phyloP scores from a whole-genome alignment of 2,888 invertebrate genomes.

The Tholera decimalis region DNA sequence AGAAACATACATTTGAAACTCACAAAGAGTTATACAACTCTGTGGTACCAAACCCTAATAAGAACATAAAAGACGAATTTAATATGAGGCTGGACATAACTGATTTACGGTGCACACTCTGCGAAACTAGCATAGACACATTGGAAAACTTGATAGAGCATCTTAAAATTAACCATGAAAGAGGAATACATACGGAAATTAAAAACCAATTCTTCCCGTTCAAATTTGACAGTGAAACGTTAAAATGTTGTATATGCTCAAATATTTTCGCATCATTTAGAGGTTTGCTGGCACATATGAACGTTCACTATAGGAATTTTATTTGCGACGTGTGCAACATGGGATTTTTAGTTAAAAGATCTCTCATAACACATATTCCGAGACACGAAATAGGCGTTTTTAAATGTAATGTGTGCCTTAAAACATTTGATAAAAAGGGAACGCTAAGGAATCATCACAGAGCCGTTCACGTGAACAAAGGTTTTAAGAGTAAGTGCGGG shows the following conservation, averaged over 20 bases:
- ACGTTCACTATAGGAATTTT: constrained; percentile 26
- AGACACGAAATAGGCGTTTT: constrained; percentile 3
- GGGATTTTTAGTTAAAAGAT: constrained; percentile 13
- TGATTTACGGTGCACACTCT: constrained; percentile 27
- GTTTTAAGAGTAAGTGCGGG: neutral
- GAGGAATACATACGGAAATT: constrained; percentile 66
- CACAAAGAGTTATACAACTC: constrained; percentile 50
- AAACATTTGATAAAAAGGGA: constrained; percentile 1
- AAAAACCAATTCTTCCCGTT: constrained; percentile 74
- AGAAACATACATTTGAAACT: constrained; percentile 65
- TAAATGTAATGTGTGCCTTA: constrained; percentile 14
- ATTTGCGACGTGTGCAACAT: constrained; percentile 21
- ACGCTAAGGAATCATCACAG: neutral
- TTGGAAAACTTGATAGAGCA: constrained; percentile 45
- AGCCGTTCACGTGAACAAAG: neutral
- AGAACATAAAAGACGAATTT: neutral
- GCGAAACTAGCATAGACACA: constrained; percentile 20
- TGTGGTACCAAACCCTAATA: neutral
- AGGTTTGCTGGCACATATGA: constrained; percentile 10
- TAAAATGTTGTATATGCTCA: constrained; percentile 25
- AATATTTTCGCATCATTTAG: constrained; percentile 6
- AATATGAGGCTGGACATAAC: constrained; percentile 33
- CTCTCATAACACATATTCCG: neutral
- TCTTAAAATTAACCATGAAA: constrained; percentile 62
- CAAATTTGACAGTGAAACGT: constrained; percentile 58